Evolutionary conservation across 2,888 invertebrate species (phyloP).

Genomic region (Onchidella celtica): DNA sequence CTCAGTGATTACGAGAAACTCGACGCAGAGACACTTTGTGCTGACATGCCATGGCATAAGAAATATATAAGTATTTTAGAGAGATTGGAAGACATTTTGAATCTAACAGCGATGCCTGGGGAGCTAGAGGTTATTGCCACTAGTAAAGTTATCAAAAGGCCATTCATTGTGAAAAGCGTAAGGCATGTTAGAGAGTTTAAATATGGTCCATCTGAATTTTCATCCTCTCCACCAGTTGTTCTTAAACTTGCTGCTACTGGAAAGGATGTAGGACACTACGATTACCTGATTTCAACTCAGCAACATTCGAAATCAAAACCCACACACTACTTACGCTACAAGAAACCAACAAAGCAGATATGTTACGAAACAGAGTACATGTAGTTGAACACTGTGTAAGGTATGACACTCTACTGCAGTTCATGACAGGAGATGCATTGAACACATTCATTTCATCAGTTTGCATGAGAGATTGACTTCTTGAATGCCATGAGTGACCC

Average conservation of each 20-base stretch:
- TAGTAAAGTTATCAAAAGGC: neutral
- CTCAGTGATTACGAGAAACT: neutral
- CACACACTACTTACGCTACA: no score
- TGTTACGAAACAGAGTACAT: no score
- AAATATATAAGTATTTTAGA: neutral
- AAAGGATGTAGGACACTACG: neutral
- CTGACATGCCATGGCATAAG: neutral
- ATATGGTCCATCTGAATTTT: neutral
- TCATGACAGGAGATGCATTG: no score
- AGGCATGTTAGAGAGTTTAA: neutral
- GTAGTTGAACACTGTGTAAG: no score
- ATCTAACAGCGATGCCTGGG: neutral
- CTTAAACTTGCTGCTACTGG: neutral
- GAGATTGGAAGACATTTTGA: neutral
- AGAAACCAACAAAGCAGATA: no score
- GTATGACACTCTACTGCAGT: no score
- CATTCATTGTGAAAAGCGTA: neutral
- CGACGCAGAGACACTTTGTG: neutral
- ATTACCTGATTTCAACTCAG: neutral
- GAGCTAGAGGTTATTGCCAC: neutral
- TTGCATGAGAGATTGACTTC: no score
- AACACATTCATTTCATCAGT: no score
- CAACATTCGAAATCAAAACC: neutral
- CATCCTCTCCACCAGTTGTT: neutral
- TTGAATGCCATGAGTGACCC: no score